phyloP scores from a whole-genome alignment of 2,797 vertebrate genomes.

The Acanthornis magna region DNA sequence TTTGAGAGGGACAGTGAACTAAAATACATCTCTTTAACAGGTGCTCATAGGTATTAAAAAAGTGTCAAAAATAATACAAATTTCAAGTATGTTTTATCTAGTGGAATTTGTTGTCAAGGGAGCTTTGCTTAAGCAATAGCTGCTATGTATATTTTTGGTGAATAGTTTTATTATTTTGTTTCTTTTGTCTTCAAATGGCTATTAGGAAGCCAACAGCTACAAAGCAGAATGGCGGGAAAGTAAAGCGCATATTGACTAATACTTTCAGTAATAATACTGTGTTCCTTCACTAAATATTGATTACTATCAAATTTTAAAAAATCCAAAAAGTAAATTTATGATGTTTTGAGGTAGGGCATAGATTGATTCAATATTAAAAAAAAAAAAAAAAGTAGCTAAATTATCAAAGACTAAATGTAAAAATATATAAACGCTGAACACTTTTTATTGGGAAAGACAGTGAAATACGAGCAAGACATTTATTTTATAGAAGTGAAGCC shows the following conservation, averaged over 20 bases:
- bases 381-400: neutral
- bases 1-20: neutral
- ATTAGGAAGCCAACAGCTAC: neutral
- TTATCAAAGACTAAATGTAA: neutral
- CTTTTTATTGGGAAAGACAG: neutral
- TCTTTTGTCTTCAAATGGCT: neutral
- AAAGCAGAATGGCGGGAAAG: neutral
- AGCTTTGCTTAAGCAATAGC: neutral
- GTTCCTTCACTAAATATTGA: neutral
- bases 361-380: neutral
- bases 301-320: neutral
- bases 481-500: neutral
- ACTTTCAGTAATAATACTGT: neutral
- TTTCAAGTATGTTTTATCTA: neutral
- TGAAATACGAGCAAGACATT: neutral
- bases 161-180: neutral
- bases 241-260: neutral
- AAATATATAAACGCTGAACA: neutral
- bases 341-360: neutral
- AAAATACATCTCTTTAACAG: neutral
- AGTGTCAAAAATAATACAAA: neutral
- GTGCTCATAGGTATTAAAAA: neutral
- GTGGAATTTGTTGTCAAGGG: neutral
- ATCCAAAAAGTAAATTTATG: neutral
- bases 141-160: neutral